A percentile compares a stretch with the other conserved stretches of the same genome.
Conservation (phyloP, 2,888 invertebrate genomes). For the Choristoneura rosaceana region DNA sequence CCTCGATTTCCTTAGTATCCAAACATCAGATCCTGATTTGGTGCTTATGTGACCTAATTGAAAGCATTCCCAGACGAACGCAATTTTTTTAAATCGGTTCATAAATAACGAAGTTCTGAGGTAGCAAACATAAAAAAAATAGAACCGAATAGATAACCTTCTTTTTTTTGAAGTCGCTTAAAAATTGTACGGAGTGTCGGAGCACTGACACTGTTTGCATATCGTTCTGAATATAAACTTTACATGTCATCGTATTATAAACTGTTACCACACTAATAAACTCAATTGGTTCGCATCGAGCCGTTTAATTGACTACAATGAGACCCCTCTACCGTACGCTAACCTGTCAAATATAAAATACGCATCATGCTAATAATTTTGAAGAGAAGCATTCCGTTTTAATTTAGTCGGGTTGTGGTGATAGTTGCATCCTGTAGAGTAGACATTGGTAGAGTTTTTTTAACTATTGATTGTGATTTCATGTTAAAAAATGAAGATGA, state of each 20-base stretch:
- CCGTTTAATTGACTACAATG: conserved; percentile 76
- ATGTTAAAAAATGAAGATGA: neutral
- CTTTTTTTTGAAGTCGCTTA: too few relatives aligned
- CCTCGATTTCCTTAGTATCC: too few relatives aligned
- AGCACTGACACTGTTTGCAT: neutral
- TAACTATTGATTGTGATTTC: conserved; percentile 29
- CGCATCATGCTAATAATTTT: neutral
- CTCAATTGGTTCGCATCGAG: conserved; percentile 74
- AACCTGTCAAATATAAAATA: conserved; percentile 11
- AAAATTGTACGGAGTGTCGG: too few relatives aligned
- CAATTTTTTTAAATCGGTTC: too few relatives aligned
- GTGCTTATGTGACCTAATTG: too few relatives aligned
- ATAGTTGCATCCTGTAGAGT: conserved; percentile 48
- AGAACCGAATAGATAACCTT: too few relatives aligned
- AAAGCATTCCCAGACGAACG: too few relatives aligned
- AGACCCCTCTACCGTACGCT: conserved; percentile 51
- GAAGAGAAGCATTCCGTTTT: conserved; percentile 30
- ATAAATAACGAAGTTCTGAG: too few relatives aligned
- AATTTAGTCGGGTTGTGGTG: conserved; percentile 44
- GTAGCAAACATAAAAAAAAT: too few relatives aligned
- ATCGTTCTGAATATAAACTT: conserved; percentile 8
- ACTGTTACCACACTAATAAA: conserved; percentile 61
- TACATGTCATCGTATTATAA: conserved; percentile 33
- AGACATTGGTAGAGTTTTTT: conserved; percentile 47
- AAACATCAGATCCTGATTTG: too few relatives aligned